Conservation (phyloP, 2,797 vertebrate species). For the Hyperoplus immaculatus region DNA sequence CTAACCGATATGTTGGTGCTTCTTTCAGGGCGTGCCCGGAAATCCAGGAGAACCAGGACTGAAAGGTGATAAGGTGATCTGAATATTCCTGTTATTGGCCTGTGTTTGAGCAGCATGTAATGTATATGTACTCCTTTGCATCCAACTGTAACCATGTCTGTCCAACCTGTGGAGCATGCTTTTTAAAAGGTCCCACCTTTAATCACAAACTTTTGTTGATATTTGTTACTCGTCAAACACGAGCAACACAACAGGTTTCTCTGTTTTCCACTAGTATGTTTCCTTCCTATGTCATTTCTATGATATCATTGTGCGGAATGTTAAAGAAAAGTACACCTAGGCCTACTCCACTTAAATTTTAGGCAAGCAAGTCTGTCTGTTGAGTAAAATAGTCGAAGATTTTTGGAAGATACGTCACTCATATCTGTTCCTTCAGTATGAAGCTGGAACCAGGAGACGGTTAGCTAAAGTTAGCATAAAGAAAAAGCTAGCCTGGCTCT, state of each 20-base stretch:
- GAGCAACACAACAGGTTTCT: constrained; percentile 72
- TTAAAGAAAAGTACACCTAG: neutral
- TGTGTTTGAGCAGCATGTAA: constrained; percentile 87
- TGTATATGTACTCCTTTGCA: constrained; percentile 66
- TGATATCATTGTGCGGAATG: constrained; percentile 13
- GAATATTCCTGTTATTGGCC: constrained; percentile 98
- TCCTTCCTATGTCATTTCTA: neutral
- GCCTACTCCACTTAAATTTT: neutral
- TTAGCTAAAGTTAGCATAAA: neutral
- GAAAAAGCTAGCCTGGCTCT: neutral
- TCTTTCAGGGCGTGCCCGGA: constrained; percentile 95
- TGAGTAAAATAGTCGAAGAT: neutral
- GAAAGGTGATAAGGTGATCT: constrained; percentile 99
- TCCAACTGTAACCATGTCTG: constrained; percentile 30
- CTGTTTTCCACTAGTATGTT: neutral
- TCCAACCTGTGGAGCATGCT: constrained; percentile 54
- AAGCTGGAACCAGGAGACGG: neutral
- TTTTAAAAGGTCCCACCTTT: constrained; percentile 27
- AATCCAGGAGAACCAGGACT: constrained; percentile 98
- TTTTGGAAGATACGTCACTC: neutral
- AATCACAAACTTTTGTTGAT: neutral
- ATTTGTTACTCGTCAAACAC: constrained; percentile 75
- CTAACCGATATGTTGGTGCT: constrained; percentile 57
- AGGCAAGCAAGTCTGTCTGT: neutral
- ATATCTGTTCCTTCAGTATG: neutral